phyloP scores from a whole-genome alignment of 2,113 vertebrate species.

The Carassius carassius region DNA sequence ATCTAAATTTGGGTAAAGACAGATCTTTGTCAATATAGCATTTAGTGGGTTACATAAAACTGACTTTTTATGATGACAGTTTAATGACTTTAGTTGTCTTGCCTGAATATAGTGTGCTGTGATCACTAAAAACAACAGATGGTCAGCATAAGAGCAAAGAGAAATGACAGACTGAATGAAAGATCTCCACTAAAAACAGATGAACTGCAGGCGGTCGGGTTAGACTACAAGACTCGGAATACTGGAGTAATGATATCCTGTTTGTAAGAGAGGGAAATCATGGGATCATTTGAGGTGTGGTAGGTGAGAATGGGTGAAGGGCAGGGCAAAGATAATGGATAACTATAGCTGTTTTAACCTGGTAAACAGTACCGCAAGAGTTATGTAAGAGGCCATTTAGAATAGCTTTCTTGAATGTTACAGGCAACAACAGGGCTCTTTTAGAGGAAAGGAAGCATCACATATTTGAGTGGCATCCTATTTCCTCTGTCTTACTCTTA shows the following conservation, averaged over 20 bases:
- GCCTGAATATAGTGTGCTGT: background rate
- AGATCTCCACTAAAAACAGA: background rate
- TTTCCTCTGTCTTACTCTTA: slow-evolving; percentile 54
- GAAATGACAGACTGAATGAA: background rate
- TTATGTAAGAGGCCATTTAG: slow-evolving; percentile 44
- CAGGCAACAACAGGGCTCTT: slow-evolving; percentile 62
- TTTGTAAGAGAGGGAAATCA: slow-evolving; percentile 37
- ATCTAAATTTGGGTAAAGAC: background rate
- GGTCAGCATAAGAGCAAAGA: slow-evolving; percentile 2
- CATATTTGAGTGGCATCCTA: slow-evolving; percentile 67
- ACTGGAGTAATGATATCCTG: slow-evolving; percentile 42
- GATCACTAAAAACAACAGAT: slow-evolving; percentile 9
- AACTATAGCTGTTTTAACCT: background rate
- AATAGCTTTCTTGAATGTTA: slow-evolving; percentile 65
- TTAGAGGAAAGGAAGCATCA: slow-evolving; percentile 62
- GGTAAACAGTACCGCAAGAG: slow-evolving; percentile 57
- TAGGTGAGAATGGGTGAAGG: slow-evolving; percentile 29
- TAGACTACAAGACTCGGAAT: background rate
- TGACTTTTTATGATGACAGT: background rate
- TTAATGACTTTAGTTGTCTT: slow-evolving; percentile 11
- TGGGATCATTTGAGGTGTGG: slow-evolving; percentile 11
- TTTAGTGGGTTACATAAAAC: background rate
- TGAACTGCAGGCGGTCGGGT: background rate
- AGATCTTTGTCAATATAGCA: background rate
- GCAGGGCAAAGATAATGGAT: slow-evolving; percentile 34